Base-by-base conservation (phyloP, 2,113 vertebrate species). In the Diadophis punctatus region DNA sequence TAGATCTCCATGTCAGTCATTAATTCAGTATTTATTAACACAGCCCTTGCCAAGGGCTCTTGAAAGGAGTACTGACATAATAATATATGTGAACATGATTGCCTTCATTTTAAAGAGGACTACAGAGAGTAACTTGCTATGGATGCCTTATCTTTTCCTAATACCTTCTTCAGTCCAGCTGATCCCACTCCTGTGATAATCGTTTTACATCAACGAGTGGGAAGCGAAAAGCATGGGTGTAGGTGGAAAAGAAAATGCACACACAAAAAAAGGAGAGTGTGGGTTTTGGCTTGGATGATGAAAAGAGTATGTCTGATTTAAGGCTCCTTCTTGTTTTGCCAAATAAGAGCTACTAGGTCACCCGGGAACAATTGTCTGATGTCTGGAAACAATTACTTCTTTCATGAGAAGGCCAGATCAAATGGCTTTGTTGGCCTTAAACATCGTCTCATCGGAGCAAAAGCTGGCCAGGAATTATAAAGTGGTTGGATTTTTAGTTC, bases 351-450 rank as follows among this genome's bases (percentile, higher is more conserved):
- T 85, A 11, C 53, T 27, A n/a, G n/a, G 53, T 20, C 88, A 27
- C 53, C 25, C 16, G 20, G 52, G 63, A 90, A 49, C 52, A 92
- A 58, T n/a, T 58, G 68, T 85, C 52, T 85, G 68, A 58, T 27
- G 43, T n/a, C 30, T 86, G 92, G 46, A 58, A 60, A 51, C 88
- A 90, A 90, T 58, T 85, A 87, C 87, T 89, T 89, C 68, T 87
- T 56, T 27, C 39, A 48, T 25, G 25, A 43, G 49, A 52, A 86
- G 34, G 12, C 25, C 10, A 10, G 74, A 80, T 51, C 68, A 89
- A 52, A 30, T n/a, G 11, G 52, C 52, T 84, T 85, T 53, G 49
- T n/a, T 85, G 46, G 88, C 30, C 46, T 48, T 86, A 53, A 53
- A 30, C 91, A 60, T 12, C 20, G 18, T 89, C 63, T 84, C 52